Base-by-base conservation (phyloP, 2,113 vertebrate genomes). In the Oxyruncus cristatus region DNA sequence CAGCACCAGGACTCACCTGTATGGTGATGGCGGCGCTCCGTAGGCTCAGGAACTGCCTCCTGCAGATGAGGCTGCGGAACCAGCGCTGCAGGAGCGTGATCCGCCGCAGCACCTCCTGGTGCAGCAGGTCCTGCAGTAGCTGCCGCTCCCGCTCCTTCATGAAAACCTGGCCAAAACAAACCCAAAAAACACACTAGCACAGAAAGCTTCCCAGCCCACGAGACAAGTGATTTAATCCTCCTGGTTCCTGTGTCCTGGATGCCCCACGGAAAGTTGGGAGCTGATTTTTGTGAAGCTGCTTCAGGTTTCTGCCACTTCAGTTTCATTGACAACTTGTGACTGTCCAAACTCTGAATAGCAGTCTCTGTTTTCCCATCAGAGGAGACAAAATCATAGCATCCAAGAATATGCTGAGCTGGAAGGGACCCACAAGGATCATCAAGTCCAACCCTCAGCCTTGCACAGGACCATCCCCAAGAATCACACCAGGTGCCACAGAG, bases 61-160 rank as follows among this genome's bases (percentile, higher is more conserved):
- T 98, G 91, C 98, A 98, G 68, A 99, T 98, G 74, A 97, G 80
- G 28, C 98, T 98, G 96, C 99, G 98, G 97, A 99, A 99, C 80
- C 98, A 98, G 44, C 94, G 98, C 96, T 99, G 99, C 88, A 99
- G 97, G 42, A 98, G 73, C 6, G 98, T 96, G 68, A 99, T 99
- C 50, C 99, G 98, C 55, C 96, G 97, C 85, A 99, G 97, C 70
- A 99, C 99, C 93, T 99, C 99, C 85, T 96, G 96, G 86, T 99
- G 99, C 87, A 99, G 98, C 61, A 98, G 90, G 79, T 98, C 98
- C 96, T 99, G 99, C 35, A 99, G 97, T 42, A 97, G 96, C 97
- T 99, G 99, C 14, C 99, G 98, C 71, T 98, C 99, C 26, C 97
- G 98, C 78, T 99, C 99, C 95, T 98, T 99, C 89, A 99, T 37